These are phyloP conservation scores for Gobio occitaniae DNA, from an alignment of 2,797 vertebrate genomes.

Conservation along the genomic window DNA sequence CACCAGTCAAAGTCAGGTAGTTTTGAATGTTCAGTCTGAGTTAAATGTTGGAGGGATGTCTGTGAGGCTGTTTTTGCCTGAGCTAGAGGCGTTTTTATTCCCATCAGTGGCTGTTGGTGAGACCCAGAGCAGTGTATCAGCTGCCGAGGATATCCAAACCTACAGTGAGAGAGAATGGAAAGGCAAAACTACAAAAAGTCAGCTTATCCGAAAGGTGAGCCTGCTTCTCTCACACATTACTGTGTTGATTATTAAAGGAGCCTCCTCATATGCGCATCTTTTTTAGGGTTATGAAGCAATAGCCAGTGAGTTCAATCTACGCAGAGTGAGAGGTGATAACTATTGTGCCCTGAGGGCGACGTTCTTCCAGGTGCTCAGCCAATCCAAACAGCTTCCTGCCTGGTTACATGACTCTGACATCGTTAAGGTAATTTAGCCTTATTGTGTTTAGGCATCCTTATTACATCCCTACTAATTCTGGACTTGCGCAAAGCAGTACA, in stretches of 20 bases:
- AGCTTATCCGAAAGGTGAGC: slow-evolving; percentile 82
- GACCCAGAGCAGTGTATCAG: slow-evolving; percentile 73
- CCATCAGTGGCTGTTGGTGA: slow-evolving; percentile 20
- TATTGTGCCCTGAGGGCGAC: slow-evolving; percentile 88
- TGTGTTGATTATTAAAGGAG: background rate
- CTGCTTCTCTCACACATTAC: background rate
- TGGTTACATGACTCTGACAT: slow-evolving; percentile 79
- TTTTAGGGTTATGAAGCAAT: slow-evolving; percentile 76
- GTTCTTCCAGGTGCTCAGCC: slow-evolving; percentile 84
- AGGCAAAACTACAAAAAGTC: slow-evolving; percentile 82
- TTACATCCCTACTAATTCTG: background rate
- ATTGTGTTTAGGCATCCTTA: background rate
- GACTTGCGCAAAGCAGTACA: background rate
- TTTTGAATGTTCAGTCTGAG: background rate
- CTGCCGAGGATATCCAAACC: slow-evolving; percentile 79
- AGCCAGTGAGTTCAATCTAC: slow-evolving; percentile 79
- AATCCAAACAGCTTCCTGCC: slow-evolving; percentile 71
- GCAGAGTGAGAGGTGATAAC: slow-evolving; percentile 86
- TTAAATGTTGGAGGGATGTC: background rate
- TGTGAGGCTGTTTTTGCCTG: background rate
- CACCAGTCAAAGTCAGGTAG: slow-evolving; percentile 36
- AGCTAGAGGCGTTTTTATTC: background rate
- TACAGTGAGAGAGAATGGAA: slow-evolving; percentile 87
- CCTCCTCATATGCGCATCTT: background rate
- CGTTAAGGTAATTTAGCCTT: slow-evolving; percentile 67